Percentiles rank a stretch among this genome's conserved stretches.
Conservation (phyloP, 2,797 vertebrate genomes). For the Aphelocoma californica region DNA sequence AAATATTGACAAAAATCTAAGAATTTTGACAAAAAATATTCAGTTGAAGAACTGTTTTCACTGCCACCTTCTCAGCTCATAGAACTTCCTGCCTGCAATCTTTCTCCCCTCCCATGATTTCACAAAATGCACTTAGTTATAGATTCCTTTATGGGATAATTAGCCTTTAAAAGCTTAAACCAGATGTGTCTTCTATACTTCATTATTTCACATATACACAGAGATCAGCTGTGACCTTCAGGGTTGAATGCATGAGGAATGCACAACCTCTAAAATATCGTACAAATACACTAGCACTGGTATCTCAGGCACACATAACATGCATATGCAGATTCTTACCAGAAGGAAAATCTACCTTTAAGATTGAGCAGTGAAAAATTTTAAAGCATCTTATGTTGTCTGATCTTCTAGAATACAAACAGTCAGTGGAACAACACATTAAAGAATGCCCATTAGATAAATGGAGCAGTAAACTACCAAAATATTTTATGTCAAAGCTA, state of each 20-base stretch:
- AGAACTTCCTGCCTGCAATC: not conserved
- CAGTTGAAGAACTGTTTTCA: not conserved
- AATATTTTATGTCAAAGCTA: not conserved
- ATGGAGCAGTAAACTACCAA: conserved; percentile 9
- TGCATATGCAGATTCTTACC: not conserved
- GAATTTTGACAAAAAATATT: not conserved
- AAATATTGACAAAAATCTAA: not conserved
- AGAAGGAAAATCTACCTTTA: not conserved
- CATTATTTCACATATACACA: not conserved
- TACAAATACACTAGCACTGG: not conserved
- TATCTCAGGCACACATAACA: not conserved
- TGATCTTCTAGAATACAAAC: not conserved
- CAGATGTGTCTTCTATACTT: not conserved
- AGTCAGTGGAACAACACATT: not conserved
- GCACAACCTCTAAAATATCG: not conserved
- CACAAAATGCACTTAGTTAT: not conserved
- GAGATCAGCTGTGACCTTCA: not conserved
- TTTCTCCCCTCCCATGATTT: not conserved
- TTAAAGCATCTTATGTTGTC: not conserved
- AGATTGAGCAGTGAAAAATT: not conserved
- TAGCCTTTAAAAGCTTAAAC: not conserved
- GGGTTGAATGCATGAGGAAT: not conserved
- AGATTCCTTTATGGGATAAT: not conserved
- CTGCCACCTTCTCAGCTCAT: not conserved
- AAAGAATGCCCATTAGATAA: not conserved